phyloP scores from a whole-genome alignment of 2,113 vertebrate species.

The Smithornis capensis region DNA sequence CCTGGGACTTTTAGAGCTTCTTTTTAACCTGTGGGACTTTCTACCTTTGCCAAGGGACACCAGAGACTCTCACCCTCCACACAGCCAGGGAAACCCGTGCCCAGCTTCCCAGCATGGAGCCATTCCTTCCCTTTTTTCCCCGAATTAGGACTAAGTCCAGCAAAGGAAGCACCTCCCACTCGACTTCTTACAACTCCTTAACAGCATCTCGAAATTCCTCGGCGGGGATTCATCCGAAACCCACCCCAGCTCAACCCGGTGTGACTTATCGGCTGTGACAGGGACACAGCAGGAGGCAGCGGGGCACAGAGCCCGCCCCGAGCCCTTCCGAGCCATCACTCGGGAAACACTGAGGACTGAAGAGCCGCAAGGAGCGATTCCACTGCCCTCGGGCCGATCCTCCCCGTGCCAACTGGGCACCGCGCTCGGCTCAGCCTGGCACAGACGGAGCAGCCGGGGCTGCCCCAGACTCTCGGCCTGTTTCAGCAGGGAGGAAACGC shows the following conservation, averaged over 20 bases:
- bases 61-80: neutral
- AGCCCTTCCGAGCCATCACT: constrained; percentile 51
- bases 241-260: neutral
- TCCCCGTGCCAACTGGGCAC: constrained; percentile 24
- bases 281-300: constrained; percentile 26
- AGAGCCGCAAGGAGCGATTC: neutral
- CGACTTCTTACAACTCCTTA: neutral
- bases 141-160: neutral
- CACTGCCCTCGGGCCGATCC: constrained; percentile 28
- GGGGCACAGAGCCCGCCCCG: constrained; percentile 25
- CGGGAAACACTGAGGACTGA: constrained; percentile 19
- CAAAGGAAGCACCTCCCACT: neutral
- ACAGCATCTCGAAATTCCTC: neutral
- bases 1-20: neutral
- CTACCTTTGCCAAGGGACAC: neutral
- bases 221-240: constrained; percentile 41
- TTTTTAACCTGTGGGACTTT: neutral
- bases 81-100: fast-evolving
- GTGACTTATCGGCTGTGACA: constrained; percentile 36
- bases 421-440: neutral
- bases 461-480: neutral
- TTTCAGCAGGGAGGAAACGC: neutral
- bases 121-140: neutral
- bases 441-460: neutral
- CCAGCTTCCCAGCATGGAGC: neutral